phyloP scores from a whole-genome alignment of 2,113 vertebrate genomes.

The Anas platyrhynchos region DNA sequence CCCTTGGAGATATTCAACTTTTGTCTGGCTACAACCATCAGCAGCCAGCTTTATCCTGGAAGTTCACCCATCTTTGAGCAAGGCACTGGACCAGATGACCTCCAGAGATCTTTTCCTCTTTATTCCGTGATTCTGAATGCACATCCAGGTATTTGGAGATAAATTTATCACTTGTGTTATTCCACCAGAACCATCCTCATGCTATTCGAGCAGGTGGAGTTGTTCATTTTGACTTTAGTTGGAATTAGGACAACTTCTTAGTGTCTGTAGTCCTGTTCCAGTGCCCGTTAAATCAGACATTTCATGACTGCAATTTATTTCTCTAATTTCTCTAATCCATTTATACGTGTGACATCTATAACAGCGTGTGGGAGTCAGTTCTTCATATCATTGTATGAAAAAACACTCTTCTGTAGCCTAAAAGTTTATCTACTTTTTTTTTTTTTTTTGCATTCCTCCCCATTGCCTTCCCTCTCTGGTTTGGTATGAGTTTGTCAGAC shows the following conservation, averaged over 20 bases:
- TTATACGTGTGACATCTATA: constrained; percentile 41
- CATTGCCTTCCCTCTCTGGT: not conserved
- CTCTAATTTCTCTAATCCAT: constrained; percentile 48
- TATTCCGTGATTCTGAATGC: not conserved
- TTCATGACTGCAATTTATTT: constrained; percentile 17
- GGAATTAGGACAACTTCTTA: constrained; percentile 15
- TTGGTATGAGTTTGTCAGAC: not conserved
- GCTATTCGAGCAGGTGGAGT: not conserved
- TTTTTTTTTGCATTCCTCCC: constrained; percentile 12
- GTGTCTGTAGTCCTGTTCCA: constrained; percentile 4
- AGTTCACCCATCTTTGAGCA: not conserved
- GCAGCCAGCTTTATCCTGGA: not conserved
- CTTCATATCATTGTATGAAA: not conserved
- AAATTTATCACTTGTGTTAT: not conserved
- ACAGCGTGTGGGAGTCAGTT: constrained; percentile 26
- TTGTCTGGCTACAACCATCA: not conserved
- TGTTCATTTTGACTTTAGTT: constrained; percentile 34
- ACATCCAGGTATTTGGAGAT: not conserved
- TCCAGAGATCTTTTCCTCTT: not conserved
- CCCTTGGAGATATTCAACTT: not conserved
- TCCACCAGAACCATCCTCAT: not conserved
- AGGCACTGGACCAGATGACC: not conserved
- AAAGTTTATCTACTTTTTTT: not conserved
- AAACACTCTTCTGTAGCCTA: not conserved
- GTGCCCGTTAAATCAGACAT: constrained; percentile 20